Percentiles rank a stretch among this genome's conserved stretches.
Conservation (phyloP, 2,888 invertebrate species). For the Theodoxus fluviatilis region DNA sequence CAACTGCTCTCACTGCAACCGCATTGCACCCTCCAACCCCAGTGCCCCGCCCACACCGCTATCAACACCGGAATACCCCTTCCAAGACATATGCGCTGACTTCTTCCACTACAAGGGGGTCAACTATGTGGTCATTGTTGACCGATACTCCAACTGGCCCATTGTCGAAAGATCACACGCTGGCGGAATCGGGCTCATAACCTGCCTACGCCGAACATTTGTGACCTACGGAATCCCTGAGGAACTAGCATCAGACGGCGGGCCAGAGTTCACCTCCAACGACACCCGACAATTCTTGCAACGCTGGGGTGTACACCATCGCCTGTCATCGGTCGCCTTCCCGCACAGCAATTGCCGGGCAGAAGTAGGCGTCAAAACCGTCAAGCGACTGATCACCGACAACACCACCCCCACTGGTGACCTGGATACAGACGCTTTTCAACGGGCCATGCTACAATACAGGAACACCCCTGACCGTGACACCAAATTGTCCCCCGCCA, state of each 20-base stretch:
- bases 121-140: conserved; percentile 41
- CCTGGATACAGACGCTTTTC: conserved; percentile 39
- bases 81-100: conserved; percentile 25
- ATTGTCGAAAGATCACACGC: conserved; percentile 28
- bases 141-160: conserved; percentile 43
- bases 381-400: conserved; percentile 43
- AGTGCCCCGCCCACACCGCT: conserved; percentile 37
- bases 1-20: conserved; percentile 32
- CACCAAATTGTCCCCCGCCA: conserved; percentile 32
- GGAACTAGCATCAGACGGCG: conserved; percentile 42
- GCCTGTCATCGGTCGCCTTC: conserved; percentile 45
- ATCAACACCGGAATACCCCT: conserved; percentile 35
- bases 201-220: conserved; percentile 35
- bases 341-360: conserved; percentile 45
- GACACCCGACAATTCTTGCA: conserved; percentile 37
- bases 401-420: conserved; percentile 40
- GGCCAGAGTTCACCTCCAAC: conserved; percentile 39
- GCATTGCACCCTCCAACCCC: conserved; percentile 39
- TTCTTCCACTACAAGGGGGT: conserved; percentile 31
- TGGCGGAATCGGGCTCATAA: conserved; percentile 34
- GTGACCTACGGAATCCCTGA: conserved; percentile 42
- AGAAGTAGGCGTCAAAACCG: conserved; percentile 45
- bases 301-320: conserved; percentile 44
- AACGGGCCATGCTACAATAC: conserved; percentile 41
- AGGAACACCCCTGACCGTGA: conserved; percentile 32